Conservation (phyloP, 2,888 invertebrate species). For the Lasioglossum calceatum region DNA sequence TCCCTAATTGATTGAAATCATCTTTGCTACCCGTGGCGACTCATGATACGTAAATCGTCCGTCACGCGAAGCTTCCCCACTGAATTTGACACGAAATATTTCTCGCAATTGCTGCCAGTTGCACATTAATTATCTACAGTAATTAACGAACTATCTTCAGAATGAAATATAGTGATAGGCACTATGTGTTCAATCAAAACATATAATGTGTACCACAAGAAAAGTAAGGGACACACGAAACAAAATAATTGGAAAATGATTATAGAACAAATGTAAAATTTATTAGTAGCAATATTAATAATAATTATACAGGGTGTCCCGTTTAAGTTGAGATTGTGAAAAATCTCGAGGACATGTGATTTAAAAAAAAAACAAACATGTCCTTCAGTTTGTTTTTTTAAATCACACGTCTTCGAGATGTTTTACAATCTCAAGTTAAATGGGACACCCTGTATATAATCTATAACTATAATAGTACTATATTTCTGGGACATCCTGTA, state of each 20-base stretch:
- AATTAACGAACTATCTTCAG: neutral
- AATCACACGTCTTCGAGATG: no score
- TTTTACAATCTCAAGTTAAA: no score
- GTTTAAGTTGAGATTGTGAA: no score
- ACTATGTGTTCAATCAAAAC: neutral
- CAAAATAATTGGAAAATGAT: neutral
- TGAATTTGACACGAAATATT: constrained; percentile 34
- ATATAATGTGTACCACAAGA: neutral
- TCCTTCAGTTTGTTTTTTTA: no score
- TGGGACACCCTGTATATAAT: no score
- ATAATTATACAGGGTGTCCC: no score
- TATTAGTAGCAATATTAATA: neutral
- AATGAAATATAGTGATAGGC: neutral
- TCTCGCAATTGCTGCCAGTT: neutral
- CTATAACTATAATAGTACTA: no score
- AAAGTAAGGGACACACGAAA: neutral
- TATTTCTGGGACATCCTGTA: no score
- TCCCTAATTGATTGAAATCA: constrained; percentile 70
- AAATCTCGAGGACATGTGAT: no score
- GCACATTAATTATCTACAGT: neutral
- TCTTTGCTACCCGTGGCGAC: constrained; percentile 47
- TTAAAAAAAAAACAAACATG: no score
- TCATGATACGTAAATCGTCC: constrained; percentile 45
- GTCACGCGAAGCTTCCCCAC: constrained; percentile 31
- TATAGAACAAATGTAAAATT: neutral